These are phyloP conservation scores for Homalodisca vitripennis DNA, from an alignment of 1,140 invertebrate species.

Conservation along the genomic window DNA sequence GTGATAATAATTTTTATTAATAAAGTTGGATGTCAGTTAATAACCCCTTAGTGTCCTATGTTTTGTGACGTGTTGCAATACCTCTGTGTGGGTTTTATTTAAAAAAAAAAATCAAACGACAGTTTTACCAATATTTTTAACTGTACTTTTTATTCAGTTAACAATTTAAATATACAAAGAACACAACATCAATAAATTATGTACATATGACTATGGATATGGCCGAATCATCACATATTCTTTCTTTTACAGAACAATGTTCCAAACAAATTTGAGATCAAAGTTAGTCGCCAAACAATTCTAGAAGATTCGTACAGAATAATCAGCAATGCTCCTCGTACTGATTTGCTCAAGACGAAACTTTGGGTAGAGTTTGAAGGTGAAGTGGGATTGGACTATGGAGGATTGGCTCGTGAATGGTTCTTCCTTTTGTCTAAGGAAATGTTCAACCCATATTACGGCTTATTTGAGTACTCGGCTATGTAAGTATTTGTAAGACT, in stretches of 20 bases:
- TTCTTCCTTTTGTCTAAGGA: slow-evolving; percentile 98
- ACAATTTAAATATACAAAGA: not conserved
- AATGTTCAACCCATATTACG: slow-evolving; percentile 99
- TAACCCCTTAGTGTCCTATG: no score
- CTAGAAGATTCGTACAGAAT: slow-evolving; percentile 95
- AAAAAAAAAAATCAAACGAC: no score
- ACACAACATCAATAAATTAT: no score
- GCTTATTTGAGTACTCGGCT: slow-evolving; percentile 98
- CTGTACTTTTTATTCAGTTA: not conserved
- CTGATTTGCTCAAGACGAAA: slow-evolving; percentile 93
- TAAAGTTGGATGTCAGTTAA: no score
- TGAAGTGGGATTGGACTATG: slow-evolving; percentile 96
- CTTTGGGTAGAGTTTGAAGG: slow-evolving; percentile 99
- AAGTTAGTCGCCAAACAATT: slow-evolving; percentile 84
- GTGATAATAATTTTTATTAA: no score
- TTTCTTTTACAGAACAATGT: slow-evolving; percentile 76
- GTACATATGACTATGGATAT: no score
- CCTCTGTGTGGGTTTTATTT: no score
- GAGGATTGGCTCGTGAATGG: slow-evolving; percentile 95
- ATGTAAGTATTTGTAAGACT: slow-evolving; percentile 63
- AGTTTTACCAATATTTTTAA: no score
- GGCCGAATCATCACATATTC: not conserved
- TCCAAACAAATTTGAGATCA: slow-evolving; percentile 98
- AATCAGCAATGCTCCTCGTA: slow-evolving; percentile 78
- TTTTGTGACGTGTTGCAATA: no score